Conservation (phyloP, 2,888 invertebrate genomes). For the Agriopis marginaria region DNA sequence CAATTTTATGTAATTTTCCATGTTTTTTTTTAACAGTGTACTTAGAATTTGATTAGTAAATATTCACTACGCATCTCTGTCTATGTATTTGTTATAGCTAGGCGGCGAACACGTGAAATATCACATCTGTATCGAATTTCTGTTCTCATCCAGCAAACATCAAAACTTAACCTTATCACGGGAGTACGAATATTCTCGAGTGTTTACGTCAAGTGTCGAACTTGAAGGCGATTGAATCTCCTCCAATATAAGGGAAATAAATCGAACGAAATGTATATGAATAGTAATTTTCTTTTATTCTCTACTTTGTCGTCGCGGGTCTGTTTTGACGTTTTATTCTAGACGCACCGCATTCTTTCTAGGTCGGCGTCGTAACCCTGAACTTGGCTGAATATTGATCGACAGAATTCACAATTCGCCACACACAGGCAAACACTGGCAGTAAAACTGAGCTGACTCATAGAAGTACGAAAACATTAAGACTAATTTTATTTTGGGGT, state of each 20-base stretch:
- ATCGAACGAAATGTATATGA: constrained; percentile 16
- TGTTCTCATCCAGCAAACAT: constrained; percentile 12
- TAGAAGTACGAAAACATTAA: not conserved
- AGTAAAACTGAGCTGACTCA: constrained; percentile 19
- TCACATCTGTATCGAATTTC: constrained; percentile 1
- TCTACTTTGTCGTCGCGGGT: constrained; percentile 9
- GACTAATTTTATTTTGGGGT: too few relatives aligned
- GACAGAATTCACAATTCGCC: constrained; percentile 27
- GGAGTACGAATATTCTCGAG: constrained; percentile 15
- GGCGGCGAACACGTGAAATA: not conserved
- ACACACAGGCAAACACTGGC: constrained; percentile 16
- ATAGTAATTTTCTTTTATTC: constrained; percentile 10
- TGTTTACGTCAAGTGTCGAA: constrained; percentile 9
- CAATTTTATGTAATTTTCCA: too few relatives aligned
- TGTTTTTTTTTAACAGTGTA: too few relatives aligned
- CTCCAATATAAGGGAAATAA: constrained; percentile 14
- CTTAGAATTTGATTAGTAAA: constrained; percentile 3
- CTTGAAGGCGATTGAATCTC: constrained; percentile 19
- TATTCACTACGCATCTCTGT: not conserved
- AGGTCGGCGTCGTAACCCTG: constrained; percentile 34
- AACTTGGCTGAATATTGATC: constrained; percentile 37
- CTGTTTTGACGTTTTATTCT: constrained; percentile 15
- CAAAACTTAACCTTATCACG: constrained; percentile 25
- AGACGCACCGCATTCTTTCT: constrained; percentile 30
- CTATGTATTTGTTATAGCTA: too few relatives aligned